Conservation (phyloP, 30 jellyfish, hydroid and myxozoan genomes). For the Chrysaora quinquecirrha region DNA sequence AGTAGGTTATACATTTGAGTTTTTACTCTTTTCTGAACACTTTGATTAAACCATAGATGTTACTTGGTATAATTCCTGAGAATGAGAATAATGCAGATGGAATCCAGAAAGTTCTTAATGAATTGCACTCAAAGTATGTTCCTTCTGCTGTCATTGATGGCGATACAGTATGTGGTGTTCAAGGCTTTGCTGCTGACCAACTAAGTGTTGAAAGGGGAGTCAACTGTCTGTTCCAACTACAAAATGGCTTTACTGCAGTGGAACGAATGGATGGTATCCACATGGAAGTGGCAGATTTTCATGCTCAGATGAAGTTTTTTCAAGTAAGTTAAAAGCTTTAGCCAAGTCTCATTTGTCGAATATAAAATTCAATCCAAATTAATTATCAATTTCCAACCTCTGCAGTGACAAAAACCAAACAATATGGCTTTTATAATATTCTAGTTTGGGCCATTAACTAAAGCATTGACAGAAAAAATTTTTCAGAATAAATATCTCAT, state of each 20-base stretch:
- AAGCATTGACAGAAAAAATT: not conserved
- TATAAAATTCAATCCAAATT: too few relatives aligned
- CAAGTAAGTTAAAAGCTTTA: slow-evolving; percentile 40
- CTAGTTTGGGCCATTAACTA: not conserved
- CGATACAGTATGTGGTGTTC: not conserved
- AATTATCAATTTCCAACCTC: too few relatives aligned
- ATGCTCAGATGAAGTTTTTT: slow-evolving; percentile 56
- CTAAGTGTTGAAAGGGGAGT: slow-evolving; percentile 48
- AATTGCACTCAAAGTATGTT: slow-evolving; percentile 35
- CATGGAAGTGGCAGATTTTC: slow-evolving; percentile 60
- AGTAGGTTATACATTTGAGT: not conserved
- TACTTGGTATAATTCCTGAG: slow-evolving; percentile 47
- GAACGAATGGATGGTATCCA: slow-evolving; percentile 48
- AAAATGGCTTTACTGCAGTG: slow-evolving; percentile 40
- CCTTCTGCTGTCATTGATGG: slow-evolving; percentile 25
- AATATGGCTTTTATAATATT: not conserved
- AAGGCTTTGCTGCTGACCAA: slow-evolving; percentile 49
- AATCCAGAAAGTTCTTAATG: slow-evolving; percentile 13
- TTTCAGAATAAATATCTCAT: not conserved
- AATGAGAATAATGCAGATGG: slow-evolving; percentile 63
- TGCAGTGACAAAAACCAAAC: too few relatives aligned
- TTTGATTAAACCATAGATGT: slow-evolving; percentile 1
- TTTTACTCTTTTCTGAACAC: not conserved
- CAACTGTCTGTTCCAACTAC: slow-evolving; percentile 17
- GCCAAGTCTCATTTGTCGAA: too few relatives aligned